Percentiles rank a stretch among this genome's conserved stretches.
Conservation (phyloP, 2,797 vertebrate species). For the Pipistrellus kuhlii region DNA sequence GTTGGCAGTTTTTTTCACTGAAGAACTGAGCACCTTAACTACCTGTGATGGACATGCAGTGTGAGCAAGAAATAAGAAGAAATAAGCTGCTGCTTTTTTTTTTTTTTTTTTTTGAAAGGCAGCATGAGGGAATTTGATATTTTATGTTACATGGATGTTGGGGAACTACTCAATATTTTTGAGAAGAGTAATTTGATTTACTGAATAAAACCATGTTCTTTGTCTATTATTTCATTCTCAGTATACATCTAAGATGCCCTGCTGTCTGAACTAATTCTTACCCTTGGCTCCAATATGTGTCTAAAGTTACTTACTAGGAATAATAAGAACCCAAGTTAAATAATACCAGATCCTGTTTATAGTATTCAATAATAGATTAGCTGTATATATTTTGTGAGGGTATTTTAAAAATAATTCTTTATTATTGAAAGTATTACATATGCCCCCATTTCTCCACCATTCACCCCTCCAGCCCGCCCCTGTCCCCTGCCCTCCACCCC, state of each 20-base stretch:
- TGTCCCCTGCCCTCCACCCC: too few species aligned
- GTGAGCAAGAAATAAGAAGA: not conserved
- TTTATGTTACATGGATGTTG: constrained; percentile 8
- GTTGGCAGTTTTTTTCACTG: not conserved
- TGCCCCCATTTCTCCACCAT: too few species aligned
- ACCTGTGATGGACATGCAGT: not conserved
- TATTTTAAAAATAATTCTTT: not conserved
- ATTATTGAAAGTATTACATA: too few species aligned
- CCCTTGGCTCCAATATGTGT: not conserved
- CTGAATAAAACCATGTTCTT: not conserved
- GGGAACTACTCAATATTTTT: not conserved
- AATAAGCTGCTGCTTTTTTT: not conserved
- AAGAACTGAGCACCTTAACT: not conserved
- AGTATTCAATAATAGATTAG: not conserved
- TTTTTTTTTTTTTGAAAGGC: not conserved
- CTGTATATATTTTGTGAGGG: not conserved
- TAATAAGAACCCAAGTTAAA: not conserved
- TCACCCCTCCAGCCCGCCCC: too few species aligned
- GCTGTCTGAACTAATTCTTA: not conserved
- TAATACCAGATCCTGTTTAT: constrained; percentile 18
- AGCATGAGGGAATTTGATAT: not conserved
- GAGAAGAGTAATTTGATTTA: not conserved
- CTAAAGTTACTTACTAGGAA: constrained; percentile 5
- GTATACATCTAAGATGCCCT: not conserved
- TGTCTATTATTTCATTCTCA: not conserved